Base-by-base conservation (phyloP, 2,113 vertebrate genomes). In the Entelurus aequoreus region DNA sequence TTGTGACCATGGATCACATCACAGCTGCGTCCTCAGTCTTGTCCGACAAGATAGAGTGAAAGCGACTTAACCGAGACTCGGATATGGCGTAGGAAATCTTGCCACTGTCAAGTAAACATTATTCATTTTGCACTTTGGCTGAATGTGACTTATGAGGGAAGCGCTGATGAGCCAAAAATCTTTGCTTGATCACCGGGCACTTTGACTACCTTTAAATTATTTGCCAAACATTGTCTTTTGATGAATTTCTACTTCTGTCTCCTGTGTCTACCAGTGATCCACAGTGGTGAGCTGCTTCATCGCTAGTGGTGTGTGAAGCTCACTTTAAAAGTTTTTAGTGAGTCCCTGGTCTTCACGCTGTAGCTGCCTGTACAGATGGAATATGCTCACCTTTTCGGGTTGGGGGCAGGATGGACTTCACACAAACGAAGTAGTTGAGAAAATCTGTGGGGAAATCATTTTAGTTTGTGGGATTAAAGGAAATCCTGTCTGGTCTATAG, bases 1-100 rank as follows among this genome's bases (percentile, higher is more conserved):
- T 48, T 36, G 63, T 72, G 66, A 70, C 65, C 53, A 63, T 37
- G 54, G 56, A 74, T 80, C 69, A 71, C 63, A 58, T 66, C 68
- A 36, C 14, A 36, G 54, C 16, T 5, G 54, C n/a, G 35, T 63
- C 63, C 55, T 69, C 8, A 12, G 53, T 14, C 53, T 54, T 37
- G 36, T 55, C 54, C 13, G 15, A n/a, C 36, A 55, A 10, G 54
- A 38, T 37, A 37, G 38, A 38, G 14, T 3, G 40, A 42, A 7
- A 7, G 40, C 40, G 40, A 42, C 40, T 42, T 3, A 42, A 42
- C 40, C 8, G 10, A 42, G 40, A 42, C 40, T 40, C 38, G 7
- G 40, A 8, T 42, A 42, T 42, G 10, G 7, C 8, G 40, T 42
- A 2, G 40, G 40, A 42, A 42, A 9, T 9, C 40, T 42, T 42